Evolutionary conservation across 2,888 invertebrate species (phyloP), one percentile per base, ranked within the genome.

Genomic region (Drosophila borborema): DNA sequence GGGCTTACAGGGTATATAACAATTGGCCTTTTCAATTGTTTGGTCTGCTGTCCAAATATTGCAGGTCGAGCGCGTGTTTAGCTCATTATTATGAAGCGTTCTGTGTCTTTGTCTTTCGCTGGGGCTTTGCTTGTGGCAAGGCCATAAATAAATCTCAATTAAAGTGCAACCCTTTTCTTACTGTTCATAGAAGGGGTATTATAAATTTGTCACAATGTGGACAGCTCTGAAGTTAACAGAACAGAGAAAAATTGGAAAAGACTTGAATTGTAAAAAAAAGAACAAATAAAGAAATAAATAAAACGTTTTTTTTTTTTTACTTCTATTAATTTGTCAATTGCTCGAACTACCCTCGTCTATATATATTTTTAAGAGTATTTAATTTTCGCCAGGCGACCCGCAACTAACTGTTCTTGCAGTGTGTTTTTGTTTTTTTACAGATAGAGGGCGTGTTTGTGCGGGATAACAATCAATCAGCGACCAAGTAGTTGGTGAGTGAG

Each of bases 91-190:
- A 72, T 80, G 81, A 74, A 74, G 62, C 72, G 55, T 40, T 81
- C 68, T 68, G 73, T 83, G 74, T 69, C 61, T 80, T 72, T 84
- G 51, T 23, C 56, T 76, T 60, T 8, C 34, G 6, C 49, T 49
- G 28, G 16, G 31, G 28, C 49, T 49, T 28, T 49, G n/a, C 34
- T 12, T n/a, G 34, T 63, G 68, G 67, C 41, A 55, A 34, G 62
- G 65, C 61, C 86, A 82, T 85, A 90, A 91, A 91, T 90, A 87
- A 87, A 87, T 87, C 89, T 90, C 90, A 78, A 90, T 90, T 87
- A 90, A 91, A 89, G 76, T 78, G 62, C 86, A 82, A 88, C 90
- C 89, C 91, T 74, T 76, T 75, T 64, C 23, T 73, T 72, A 8
- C 55, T 20, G 18, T 49, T 18, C 49, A 49, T 40, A 16, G 31